These are phyloP conservation scores for Mormyrops boulengeri DNA, from an alignment of 2,797 vertebrate genomes.

Conservation along the genomic window DNA sequence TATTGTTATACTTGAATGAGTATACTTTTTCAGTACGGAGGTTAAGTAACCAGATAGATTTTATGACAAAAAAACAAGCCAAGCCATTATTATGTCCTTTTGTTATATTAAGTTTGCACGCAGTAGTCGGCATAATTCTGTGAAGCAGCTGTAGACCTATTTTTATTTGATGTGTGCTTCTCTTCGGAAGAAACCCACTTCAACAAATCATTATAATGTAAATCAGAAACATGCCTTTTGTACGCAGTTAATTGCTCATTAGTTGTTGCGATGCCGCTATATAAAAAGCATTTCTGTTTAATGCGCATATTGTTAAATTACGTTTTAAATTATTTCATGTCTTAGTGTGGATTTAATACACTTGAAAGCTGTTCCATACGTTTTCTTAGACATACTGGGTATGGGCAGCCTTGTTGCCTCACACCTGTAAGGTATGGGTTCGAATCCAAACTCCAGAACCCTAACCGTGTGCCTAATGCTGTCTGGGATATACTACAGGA, in stretches of 20 bases:
- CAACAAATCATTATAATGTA: background rate
- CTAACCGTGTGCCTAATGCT: background rate
- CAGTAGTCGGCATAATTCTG: background rate
- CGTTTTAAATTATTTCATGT: background rate
- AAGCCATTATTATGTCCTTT: background rate
- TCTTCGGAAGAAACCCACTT: background rate
- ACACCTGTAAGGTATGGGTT: background rate
- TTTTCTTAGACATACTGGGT: background rate
- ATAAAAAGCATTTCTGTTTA: background rate
- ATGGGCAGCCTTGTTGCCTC: background rate
- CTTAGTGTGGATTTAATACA: background rate
- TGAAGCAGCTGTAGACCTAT: background rate
- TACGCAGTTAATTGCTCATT: background rate
- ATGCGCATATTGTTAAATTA: background rate
- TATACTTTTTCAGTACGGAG: background rate
- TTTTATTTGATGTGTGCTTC: background rate
- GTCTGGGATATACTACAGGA: background rate
- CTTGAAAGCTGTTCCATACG: background rate
- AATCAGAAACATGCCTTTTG: background rate
- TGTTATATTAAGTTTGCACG: background rate
- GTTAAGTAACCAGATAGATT: background rate
- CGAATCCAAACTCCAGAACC: background rate
- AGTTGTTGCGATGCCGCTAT: background rate
- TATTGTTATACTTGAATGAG: background rate
- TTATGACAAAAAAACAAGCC: background rate